Evolutionary conservation across 2,888 invertebrate genomes (phyloP).

Genomic region (Lacanobia wlatinum): DNA sequence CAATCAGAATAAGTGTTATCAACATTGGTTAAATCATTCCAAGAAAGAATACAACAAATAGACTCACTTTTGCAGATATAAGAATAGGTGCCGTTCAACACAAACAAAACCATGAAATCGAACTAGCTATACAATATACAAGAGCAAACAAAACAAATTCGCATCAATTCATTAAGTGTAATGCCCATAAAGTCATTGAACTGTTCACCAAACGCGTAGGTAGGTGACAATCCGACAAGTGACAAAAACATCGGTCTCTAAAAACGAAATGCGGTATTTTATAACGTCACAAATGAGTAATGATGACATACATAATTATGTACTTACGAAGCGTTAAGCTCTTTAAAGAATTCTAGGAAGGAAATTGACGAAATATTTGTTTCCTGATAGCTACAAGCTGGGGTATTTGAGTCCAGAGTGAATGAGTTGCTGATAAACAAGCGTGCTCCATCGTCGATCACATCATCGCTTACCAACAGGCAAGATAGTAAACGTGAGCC

Average conservation of each 20-base stretch:
- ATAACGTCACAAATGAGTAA: constrained; percentile 31
- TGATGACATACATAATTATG: constrained; percentile 39
- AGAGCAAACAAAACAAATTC: constrained; percentile 30
- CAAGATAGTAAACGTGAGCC: not conserved
- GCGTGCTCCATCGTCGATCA: no score
- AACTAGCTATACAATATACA: constrained; percentile 6
- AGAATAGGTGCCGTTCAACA: not conserved
- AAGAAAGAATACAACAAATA: no score
- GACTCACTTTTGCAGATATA: constrained; percentile 9
- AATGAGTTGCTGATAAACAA: no score
- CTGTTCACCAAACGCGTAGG: constrained; percentile 45
- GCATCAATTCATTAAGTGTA: constrained; percentile 43
- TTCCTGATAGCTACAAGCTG: not conserved
- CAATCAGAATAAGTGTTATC: no score
- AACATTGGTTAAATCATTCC: no score
- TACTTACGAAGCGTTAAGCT: not conserved
- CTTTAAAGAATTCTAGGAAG: not conserved
- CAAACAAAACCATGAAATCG: constrained; percentile 2
- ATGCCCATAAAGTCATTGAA: constrained; percentile 57
- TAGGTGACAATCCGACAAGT: constrained; percentile 44
- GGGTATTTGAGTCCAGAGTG: no score
- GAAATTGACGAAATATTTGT: not conserved
- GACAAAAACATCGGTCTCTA: constrained; percentile 27
- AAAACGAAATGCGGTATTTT: constrained; percentile 41
- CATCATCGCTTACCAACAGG: not conserved